Evolutionary conservation across 2,113 vertebrate genomes (phyloP).

Genomic region (Zonotrichia leucophrys): DNA sequence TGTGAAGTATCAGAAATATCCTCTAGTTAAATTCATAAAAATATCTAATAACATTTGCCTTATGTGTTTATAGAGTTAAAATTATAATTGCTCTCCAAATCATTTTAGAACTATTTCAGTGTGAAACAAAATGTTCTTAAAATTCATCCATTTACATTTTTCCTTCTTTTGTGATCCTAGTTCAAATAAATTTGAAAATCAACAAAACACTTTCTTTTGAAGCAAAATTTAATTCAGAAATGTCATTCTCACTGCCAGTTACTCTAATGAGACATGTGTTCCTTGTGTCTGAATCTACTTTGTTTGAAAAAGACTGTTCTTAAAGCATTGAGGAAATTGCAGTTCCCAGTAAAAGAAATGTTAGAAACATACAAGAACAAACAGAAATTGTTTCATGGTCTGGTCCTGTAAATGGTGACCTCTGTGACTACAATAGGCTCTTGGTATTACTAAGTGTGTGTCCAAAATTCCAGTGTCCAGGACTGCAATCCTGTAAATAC

Average conservation of each 20-base stretch:
- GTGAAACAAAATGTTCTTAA: background rate
- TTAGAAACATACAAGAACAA: background rate
- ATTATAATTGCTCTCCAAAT: background rate
- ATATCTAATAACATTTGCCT: background rate
- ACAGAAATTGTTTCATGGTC: background rate
- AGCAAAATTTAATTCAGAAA: constrained; percentile 2
- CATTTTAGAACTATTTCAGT: background rate
- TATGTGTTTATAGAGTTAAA: background rate
- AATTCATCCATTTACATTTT: background rate
- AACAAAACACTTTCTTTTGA: constrained; percentile 1
- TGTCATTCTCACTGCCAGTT: background rate
- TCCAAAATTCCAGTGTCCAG: background rate
- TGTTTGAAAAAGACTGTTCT: constrained; percentile 24
- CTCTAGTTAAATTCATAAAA: background rate
- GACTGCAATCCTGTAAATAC: background rate
- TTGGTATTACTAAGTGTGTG: background rate
- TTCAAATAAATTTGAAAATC: constrained; percentile 28
- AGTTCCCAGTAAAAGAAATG: background rate
- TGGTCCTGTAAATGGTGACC: background rate
- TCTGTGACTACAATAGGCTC: background rate
- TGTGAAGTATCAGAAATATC: background rate
- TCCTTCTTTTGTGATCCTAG: background rate
- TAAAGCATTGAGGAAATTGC: background rate
- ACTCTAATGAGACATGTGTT: background rate
- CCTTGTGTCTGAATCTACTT: background rate